Evolutionary conservation across 2,888 invertebrate species (phyloP), one percentile per base, ranked within the genome.

Genomic region (Halictus quadricinctus): DNA sequence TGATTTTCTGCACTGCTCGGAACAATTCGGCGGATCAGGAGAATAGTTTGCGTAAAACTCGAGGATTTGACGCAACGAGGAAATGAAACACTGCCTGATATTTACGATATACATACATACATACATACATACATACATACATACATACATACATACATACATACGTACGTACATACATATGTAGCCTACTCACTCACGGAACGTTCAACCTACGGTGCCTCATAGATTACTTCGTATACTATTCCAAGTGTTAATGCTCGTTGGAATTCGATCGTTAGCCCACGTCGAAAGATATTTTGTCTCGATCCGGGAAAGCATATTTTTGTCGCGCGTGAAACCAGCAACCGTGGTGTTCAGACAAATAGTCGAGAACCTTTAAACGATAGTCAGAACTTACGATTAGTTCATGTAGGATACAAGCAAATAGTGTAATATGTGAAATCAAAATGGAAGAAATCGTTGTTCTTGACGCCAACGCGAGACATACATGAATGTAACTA

Each of bases 131-230:
- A 36, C 5, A 36, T 36, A 1, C 2, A 1, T 29, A 29, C 2
- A 29, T 29, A 36, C 5, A 36, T 36, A 1, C n/a, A n/a, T n/a
- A n/a, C n/a, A 18, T 10, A 36, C 5, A 36, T 36, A 1, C 29
- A 29, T 29, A 29, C 29, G 1, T 29, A 29, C 2, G 2, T 29
- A 29, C 2, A 29, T 29, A 36, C 5, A 36, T 36, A 1, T 36
- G 36, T 69, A 41, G 58, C n/a, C 58, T 64, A 15, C 29, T 64
- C 64, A 29, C 64, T 64, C 64, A 64, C 64, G 64, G 29, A 64
- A 64, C 15, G 64, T 64, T 64, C 64, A 29, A 64, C 29, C 41
- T 69, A 69, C 69, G 69, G 69, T 69, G 69, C 69, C 69, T 69
- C 69, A 69, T 69, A 69, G 69, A 69, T 41, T 69, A 69, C 18